These are phyloP conservation scores for Spisula solida DNA, from an alignment of 2,888 invertebrate genomes.

Conservation along the genomic window DNA sequence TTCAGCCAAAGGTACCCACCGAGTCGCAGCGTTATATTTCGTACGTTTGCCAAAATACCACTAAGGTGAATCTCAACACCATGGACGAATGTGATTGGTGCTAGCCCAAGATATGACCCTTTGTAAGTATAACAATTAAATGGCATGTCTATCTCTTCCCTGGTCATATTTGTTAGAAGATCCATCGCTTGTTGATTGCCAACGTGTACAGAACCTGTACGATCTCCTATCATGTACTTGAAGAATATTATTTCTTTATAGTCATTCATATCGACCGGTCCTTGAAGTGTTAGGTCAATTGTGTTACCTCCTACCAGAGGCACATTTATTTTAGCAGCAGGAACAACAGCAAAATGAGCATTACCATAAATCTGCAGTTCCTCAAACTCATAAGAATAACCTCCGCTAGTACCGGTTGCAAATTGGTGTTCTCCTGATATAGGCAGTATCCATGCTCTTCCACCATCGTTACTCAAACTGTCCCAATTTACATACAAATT, in stretches of 20 bases:
- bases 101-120: constrained; percentile 77
- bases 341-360: constrained; percentile 78
- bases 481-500: constrained; percentile 78
- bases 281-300: constrained; percentile 35
- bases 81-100: constrained; percentile 78
- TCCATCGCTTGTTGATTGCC: constrained; percentile 76
- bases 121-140: constrained; percentile 79
- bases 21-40: constrained; percentile 79
- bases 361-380: constrained; percentile 82
- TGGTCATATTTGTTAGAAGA: constrained; percentile 69
- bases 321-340: constrained; percentile 65
- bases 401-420: constrained; percentile 64
- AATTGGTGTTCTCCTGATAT: constrained; percentile 78
- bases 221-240: constrained; percentile 83
- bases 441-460: constrained; percentile 81
- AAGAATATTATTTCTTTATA: constrained; percentile 79
- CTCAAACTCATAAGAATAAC: constrained; percentile 75
- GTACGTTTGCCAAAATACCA: constrained; percentile 77
- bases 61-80: constrained; percentile 81
- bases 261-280: constrained; percentile 31
- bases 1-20: constrained; percentile 81
- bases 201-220: constrained; percentile 80
- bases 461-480: constrained; percentile 72
- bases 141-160: constrained; percentile 81
- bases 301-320: constrained; percentile 46